phyloP scores from a whole-genome alignment of 2,888 invertebrate species.

The Embidobia sp. region DNA sequence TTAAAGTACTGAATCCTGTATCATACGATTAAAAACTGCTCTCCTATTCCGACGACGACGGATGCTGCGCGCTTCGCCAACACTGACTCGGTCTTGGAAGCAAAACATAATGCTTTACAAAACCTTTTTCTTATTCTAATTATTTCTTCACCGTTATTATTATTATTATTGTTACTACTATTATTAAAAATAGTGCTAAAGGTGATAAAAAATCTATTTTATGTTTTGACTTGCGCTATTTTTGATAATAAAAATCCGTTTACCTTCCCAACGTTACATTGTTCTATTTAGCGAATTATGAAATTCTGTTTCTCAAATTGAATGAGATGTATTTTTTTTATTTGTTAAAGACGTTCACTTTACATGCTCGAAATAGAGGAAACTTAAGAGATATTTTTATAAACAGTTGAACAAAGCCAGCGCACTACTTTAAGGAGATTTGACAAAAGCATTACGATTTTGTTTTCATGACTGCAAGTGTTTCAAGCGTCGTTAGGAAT shows the following conservation, averaged over 20 bases:
- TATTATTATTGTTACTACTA: constrained; percentile 1
- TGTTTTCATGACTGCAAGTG: constrained; percentile 24
- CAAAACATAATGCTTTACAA: too few relatives aligned
- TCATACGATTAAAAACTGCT: constrained; percentile 68
- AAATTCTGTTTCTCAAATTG: too few relatives aligned
- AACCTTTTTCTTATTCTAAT: too few relatives aligned
- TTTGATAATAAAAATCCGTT: not conserved
- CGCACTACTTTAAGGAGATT: too few relatives aligned
- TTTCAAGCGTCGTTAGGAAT: constrained; percentile 56
- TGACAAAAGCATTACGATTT: constrained; percentile 17
- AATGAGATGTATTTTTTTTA: too few relatives aligned
- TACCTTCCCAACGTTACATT: too few relatives aligned
- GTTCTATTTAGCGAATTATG: too few relatives aligned
- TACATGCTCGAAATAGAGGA: not conserved
- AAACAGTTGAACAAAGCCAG: not conserved
- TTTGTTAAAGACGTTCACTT: not conserved
- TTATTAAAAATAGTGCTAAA: constrained; percentile 1
- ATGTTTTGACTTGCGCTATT: constrained; percentile 6
- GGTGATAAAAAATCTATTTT: constrained; percentile 18
- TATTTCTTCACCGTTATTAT: not conserved
- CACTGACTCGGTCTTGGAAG: too few relatives aligned
- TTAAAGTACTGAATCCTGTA: constrained; percentile 69
- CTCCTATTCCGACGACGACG: constrained; percentile 68
- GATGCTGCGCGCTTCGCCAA: constrained; percentile 59
- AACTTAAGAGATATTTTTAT: constrained; percentile 3